A percentile compares a stretch with the other conserved stretches of the same genome.
Conservation (phyloP, 92 coral and sea anemone genomes). For the Epizoanthus stellaris region DNA sequence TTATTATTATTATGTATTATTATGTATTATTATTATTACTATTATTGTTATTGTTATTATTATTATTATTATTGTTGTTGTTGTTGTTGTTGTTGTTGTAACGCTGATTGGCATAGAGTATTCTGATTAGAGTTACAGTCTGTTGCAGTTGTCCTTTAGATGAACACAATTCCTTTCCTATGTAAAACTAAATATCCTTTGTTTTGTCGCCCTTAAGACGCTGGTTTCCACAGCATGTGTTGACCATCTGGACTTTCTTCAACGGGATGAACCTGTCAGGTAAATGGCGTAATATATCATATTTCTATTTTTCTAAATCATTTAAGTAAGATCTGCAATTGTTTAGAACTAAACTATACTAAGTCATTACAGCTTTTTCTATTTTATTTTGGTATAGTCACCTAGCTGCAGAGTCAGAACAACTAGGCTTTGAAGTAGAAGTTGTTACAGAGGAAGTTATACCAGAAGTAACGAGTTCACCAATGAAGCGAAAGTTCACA, state of each 20-base stretch:
- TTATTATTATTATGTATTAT: no score
- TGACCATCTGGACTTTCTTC: constrained; percentile 93
- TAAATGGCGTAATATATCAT: constrained; percentile 24
- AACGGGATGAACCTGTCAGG: constrained; percentile 68
- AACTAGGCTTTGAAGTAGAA: constrained; percentile 31
- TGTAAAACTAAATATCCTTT: background rate
- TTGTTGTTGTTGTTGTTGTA: background rate
- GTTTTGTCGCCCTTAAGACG: constrained; percentile 56
- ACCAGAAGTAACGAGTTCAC: background rate
- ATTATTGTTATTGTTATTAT: no score
- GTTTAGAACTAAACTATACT: background rate
- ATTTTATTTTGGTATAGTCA: background rate
- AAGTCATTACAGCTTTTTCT: background rate
- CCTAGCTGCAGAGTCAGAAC: constrained; percentile 40
- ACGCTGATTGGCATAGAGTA: background rate
- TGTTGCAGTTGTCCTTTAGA: background rate
- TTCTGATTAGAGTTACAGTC: background rate
- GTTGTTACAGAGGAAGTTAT: constrained; percentile 13
- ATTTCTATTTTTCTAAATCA: background rate
- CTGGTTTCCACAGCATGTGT: constrained; percentile 87
- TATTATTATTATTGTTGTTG: background rate
- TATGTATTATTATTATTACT: no score
- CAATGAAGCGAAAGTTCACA: constrained; percentile 5
- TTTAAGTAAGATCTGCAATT: background rate
- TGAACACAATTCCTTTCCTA: background rate